Percentiles rank a stretch among this genome's conserved stretches.
Evolutionary conservation across 1,140 invertebrate species (phyloP).

Genomic region (Elymnias hypermnestra): DNA sequence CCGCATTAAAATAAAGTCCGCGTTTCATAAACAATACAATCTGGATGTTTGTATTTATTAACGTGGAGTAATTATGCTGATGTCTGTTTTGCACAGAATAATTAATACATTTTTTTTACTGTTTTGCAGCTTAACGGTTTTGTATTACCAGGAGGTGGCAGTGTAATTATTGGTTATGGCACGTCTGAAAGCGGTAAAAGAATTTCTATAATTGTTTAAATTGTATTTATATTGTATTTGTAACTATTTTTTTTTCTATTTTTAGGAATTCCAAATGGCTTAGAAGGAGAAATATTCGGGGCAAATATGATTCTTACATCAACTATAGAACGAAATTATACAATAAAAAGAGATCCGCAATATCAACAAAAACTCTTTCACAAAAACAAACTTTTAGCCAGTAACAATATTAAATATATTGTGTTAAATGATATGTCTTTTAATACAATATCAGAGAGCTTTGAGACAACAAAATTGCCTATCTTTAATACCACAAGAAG

Average conservation of each 20-base stretch:
- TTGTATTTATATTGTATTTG: too few species aligned
- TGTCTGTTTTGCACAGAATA: too few species aligned
- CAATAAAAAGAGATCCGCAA: constrained; percentile 37
- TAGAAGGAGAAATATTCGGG: constrained; percentile 82
- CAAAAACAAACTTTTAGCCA: constrained; percentile 44
- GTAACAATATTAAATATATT: constrained; percentile 37
- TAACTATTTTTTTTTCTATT: too few species aligned
- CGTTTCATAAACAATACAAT: too few species aligned
- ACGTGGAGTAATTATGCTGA: too few species aligned
- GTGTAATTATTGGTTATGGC: constrained; percentile 81
- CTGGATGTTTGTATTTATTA: too few species aligned
- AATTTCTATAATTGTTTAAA: too few species aligned
- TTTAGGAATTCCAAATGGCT: constrained; percentile 77
- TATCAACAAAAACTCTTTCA: constrained; percentile 40
- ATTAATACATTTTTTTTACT: too few species aligned
- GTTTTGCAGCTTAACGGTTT: constrained; percentile 71
- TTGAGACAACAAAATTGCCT: constrained; percentile 12
- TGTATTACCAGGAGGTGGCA: constrained; percentile 77
- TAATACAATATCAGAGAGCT: constrained; percentile 13
- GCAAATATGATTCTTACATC: constrained; percentile 80
- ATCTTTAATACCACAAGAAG: constrained; percentile 25
- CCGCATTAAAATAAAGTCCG: too few species aligned
- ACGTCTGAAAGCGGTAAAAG: constrained; percentile 79
- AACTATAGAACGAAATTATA: constrained; percentile 70
- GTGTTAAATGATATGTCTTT: constrained; percentile 33